phyloP scores from a whole-genome alignment of 2,797 vertebrate genomes.

The Nasua narica region DNA sequence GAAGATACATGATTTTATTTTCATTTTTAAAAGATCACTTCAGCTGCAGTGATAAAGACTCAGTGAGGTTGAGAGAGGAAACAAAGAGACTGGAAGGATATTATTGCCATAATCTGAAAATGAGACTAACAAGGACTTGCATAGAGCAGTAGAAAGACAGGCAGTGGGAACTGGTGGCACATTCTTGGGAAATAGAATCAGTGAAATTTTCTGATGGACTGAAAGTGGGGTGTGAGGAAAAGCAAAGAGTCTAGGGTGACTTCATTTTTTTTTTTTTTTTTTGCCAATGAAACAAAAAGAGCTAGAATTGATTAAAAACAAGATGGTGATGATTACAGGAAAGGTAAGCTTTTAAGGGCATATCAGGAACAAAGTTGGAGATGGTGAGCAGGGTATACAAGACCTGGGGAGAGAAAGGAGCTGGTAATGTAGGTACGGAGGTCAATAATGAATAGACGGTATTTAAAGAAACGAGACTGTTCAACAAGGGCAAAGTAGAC shows the following conservation, averaged over 20 bases:
- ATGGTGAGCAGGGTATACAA: rapidly evolving
- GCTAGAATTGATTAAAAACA: neutral
- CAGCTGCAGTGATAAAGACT: neutral
- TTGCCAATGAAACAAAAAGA: neutral
- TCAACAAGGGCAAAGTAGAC: neutral
- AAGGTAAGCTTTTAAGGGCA: neutral
- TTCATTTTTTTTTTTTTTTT: neutral
- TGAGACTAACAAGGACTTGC: neutral
- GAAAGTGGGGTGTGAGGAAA: neutral
- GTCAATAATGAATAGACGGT: neutral
- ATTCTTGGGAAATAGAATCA: neutral
- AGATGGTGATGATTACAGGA: neutral
- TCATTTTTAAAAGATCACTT: neutral
- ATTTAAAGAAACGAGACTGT: neutral
- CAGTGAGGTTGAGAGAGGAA: neutral
- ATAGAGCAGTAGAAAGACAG: neutral
- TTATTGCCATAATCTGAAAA: neutral
- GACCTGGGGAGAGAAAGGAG: neutral
- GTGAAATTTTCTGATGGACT: neutral
- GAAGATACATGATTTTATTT: neutral
- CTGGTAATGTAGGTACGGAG: neutral
- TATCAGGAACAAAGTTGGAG: neutral
- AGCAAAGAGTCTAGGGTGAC: neutral
- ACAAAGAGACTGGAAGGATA: neutral
- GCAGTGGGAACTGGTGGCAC: neutral